Evolutionary conservation across 1,140 invertebrate genomes (phyloP), one percentile per base, ranked within the genome.

Genomic region (Drosophila kohkoa): DNA sequence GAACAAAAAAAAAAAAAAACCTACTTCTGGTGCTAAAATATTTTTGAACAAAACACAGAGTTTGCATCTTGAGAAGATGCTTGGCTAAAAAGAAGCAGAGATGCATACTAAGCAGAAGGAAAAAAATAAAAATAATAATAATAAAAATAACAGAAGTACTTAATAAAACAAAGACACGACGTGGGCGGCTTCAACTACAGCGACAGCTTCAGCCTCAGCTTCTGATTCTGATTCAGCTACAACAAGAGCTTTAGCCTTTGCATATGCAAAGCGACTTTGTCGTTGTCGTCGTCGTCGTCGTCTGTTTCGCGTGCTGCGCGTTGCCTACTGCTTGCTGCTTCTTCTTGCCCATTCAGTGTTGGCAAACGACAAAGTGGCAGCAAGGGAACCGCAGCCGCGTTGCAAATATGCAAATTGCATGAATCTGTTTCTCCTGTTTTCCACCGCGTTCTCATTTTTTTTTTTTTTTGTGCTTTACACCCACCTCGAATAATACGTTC

Each of bases 371-470:
- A 57, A 70, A 69, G 71, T 81, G 81, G 72, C 69, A 72, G 38
- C 66, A 51, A 13, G 20, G 20, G 41, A 58, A 46, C 52, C 48
- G 51, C 54, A 55, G 60, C 49, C 35, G 43, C 76, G 66, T 66
- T 69, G 66, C 69, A 86, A 86, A 86, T 86, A 86, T 86, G 82
- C 82, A 86, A 86, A 86, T 86, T 86, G 75, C 75, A 85, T 72
- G 79, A 86, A 81, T 86, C 82, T 86, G 82, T 77, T 79, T 70
- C 32, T 66, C 46, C 55, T 62, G 41, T 67, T 79, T 16, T 20
- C 16, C 41, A 54, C 62, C 55, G 46, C 70, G 58, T 67, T 73
- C 64, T 55, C 38, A 46, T 62, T 60, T 48, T 32, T 6, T 1
- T 43, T 43, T 4, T 43, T 7, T 75, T 28, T 45, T 70, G 20